Evolutionary conservation across 2,113 vertebrate species (phyloP).

Genomic region (Aptenodytes forsteri): DNA sequence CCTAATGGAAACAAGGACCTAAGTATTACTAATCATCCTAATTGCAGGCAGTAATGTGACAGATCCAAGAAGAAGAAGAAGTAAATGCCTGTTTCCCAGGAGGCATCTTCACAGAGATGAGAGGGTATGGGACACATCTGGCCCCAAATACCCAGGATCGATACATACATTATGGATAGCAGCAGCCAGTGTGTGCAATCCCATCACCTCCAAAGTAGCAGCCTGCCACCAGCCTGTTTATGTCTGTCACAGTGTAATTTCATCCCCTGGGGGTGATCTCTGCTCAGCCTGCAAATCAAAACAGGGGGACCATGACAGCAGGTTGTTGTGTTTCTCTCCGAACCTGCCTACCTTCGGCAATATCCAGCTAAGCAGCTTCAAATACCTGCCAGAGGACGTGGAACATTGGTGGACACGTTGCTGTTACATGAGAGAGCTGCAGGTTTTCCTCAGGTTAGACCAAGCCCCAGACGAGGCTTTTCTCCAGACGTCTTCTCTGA

Average conservation of each 20-base stretch:
- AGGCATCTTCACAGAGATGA: background rate
- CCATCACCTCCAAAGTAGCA: background rate
- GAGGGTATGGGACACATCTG: background rate
- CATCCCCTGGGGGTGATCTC: background rate
- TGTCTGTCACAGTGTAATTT: background rate
- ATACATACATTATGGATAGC: background rate
- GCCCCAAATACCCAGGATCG: background rate
- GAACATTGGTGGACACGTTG: accelerated
- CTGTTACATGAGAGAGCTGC: background rate
- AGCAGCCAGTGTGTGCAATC: background rate
- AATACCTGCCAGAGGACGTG: background rate
- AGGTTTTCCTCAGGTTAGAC: background rate
- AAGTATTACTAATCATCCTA: background rate
- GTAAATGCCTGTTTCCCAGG: background rate
- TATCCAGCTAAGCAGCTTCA: background rate
- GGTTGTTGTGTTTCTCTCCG: background rate
- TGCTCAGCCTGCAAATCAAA: background rate
- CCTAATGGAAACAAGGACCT: background rate
- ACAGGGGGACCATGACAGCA: accelerated
- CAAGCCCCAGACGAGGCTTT: background rate
- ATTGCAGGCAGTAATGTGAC: background rate
- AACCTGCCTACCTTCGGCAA: background rate
- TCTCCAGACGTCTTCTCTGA: background rate
- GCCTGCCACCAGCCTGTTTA: background rate
- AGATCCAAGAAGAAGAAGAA: background rate